phyloP scores from a whole-genome alignment of 2,113 vertebrate genomes.

The Hydrochoerus hydrochaeris region DNA sequence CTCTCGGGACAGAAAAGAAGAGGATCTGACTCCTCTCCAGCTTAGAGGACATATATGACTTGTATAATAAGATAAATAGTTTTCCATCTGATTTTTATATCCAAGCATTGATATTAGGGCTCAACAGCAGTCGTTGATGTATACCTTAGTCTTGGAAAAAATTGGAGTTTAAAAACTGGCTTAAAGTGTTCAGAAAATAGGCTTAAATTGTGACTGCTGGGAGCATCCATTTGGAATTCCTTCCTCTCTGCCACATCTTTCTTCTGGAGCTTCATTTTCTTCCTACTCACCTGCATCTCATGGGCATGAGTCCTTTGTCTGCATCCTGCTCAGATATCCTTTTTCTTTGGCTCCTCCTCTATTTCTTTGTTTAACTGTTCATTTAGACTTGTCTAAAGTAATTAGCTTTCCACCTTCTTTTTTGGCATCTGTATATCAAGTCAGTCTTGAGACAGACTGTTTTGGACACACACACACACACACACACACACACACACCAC shows the following conservation, averaged over 20 bases:
- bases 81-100: not conserved
- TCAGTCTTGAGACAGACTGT: slow-evolving; percentile 40
- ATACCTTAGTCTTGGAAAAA: not conserved
- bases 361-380: slow-evolving; percentile 24
- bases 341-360: not conserved
- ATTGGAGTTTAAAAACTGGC: not conserved
- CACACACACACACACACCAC: not conserved
- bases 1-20: not conserved
- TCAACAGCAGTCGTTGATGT: not conserved
- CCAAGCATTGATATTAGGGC: not conserved
- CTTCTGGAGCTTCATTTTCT: not conserved
- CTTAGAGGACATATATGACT: not conserved
- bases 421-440: slow-evolving; percentile 22
- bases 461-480: not conserved
- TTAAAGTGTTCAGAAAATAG: not conserved
- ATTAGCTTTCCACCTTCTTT: slow-evolving; percentile 9
- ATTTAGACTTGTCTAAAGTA: slow-evolving; percentile 42
- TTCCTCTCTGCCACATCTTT: not conserved
- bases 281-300: not conserved
- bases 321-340: not conserved
- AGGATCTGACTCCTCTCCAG: not conserved
- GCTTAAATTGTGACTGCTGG: not conserved
- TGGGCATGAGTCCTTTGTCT: not conserved
- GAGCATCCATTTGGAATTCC: not conserved
- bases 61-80: not conserved